Evolutionary conservation across 53 echinoderm and acorn worm genomes (phyloP).

Genomic region (Zoroaster sp.): DNA sequence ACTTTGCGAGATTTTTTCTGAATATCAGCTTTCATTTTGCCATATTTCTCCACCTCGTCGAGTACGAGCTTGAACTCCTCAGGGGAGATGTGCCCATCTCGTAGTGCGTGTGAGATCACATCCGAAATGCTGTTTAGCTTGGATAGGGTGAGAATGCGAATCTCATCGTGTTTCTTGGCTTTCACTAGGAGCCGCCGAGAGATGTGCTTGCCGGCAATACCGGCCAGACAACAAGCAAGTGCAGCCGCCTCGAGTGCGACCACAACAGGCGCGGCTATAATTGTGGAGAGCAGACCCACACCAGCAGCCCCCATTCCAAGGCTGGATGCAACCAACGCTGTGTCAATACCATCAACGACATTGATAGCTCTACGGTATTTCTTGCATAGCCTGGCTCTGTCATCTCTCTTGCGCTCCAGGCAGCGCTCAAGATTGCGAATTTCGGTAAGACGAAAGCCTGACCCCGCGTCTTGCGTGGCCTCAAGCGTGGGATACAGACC

Average conservation of each 20-base stretch:
- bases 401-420: background rate
- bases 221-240: too few species aligned
- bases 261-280: too few species aligned
- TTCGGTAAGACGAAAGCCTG: background rate
- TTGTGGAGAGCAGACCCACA: constrained; percentile 22
- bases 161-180: constrained; percentile 14
- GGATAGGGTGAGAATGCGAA: constrained; percentile 20
- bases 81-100: constrained; percentile 19
- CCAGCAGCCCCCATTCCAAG: constrained; percentile 1
- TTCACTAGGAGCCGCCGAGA: constrained; percentile 3
- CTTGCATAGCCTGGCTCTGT: background rate
- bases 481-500: background rate
- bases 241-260: too few species aligned
- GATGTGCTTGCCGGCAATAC: constrained; percentile 8
- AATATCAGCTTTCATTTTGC: background rate
- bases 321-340: background rate
- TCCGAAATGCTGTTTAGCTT: background rate
- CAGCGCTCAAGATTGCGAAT: constrained; percentile 20
- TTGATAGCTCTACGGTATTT: background rate
- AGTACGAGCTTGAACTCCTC: constrained; percentile 21
- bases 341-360: background rate
- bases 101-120: constrained; percentile 1
- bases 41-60: background rate
- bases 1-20: background rate
- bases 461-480: too few species aligned